Evolutionary conservation across 1,140 invertebrate genomes (phyloP).

Genomic region (Nomia melanderi): DNA sequence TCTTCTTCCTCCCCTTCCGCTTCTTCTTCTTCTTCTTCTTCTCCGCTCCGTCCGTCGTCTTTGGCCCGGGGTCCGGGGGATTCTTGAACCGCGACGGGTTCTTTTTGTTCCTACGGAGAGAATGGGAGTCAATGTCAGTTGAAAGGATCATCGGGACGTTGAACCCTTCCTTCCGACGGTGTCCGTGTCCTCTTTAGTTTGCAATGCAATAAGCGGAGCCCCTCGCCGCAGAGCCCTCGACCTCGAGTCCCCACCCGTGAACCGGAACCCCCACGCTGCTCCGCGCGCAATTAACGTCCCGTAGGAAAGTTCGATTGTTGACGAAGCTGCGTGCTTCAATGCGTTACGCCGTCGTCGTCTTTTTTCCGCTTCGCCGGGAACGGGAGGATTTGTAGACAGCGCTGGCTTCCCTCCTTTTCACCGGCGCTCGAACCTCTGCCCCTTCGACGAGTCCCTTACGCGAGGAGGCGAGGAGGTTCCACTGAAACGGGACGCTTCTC

Average conservation of each 20-base stretch:
- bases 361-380: not conserved
- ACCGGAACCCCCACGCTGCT: constrained; percentile 4
- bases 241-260: too few relatives aligned
- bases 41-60: not conserved
- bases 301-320: constrained; percentile 45
- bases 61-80: not conserved
- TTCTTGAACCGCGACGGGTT: not conserved
- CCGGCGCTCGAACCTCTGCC: constrained; percentile 10
- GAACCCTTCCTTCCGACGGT: constrained; percentile 16
- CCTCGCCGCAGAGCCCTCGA: constrained; percentile 15
- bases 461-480: too few relatives aligned
- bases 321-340: constrained; percentile 1
- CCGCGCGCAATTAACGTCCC: constrained; percentile 56
- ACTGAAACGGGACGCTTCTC: too few relatives aligned
- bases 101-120: constrained; percentile 12
- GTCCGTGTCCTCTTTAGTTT: constrained; percentile 49
- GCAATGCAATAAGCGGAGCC: constrained; percentile 59
- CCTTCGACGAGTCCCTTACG: too few relatives aligned
- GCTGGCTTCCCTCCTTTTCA: not conserved
- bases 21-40: not conserved
- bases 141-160: constrained; percentile 55
- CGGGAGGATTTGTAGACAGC: not conserved
- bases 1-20: not conserved
- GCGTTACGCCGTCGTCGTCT: constrained; percentile 24
- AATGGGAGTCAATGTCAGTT: constrained; percentile 27